A percentile compares a stretch with the other conserved stretches of the same genome.
Evolutionary conservation across 2,113 vertebrate genomes (phyloP).

Genomic region (Campylomormyrus numenius): DNA sequence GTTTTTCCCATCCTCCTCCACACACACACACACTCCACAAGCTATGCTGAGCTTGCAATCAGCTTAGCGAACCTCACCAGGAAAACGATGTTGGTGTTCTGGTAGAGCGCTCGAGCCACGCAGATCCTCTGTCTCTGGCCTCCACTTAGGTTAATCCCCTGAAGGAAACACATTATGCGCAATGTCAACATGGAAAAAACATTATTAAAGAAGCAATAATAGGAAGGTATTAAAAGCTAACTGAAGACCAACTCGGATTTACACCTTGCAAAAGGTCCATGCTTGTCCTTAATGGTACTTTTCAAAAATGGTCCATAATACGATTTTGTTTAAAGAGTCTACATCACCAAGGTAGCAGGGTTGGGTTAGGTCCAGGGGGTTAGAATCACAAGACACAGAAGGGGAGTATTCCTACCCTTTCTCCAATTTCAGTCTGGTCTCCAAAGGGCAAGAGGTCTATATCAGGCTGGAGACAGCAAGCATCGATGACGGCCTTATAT

Average conservation of each 20-base stretch:
- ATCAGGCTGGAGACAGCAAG: constrained; percentile 95
- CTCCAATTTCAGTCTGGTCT: constrained; percentile 98
- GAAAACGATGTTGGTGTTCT: constrained; percentile 96
- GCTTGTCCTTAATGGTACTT: not conserved
- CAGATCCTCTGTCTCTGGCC: constrained; percentile 95
- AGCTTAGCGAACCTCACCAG: constrained; percentile 66
- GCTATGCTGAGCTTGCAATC: not conserved
- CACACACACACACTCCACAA: not conserved
- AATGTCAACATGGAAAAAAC: not conserved
- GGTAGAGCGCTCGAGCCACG: constrained; percentile 90
- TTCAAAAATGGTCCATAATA: constrained; percentile 20
- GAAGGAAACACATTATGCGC: constrained; percentile 25
- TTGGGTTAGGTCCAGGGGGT: not conserved
- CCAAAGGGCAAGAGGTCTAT: constrained; percentile 93
- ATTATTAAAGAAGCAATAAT: not conserved
- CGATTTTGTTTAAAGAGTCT: constrained; percentile 13
- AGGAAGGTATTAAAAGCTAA: not conserved
- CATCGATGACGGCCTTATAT: constrained; percentile 93
- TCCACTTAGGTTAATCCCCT: constrained; percentile 97
- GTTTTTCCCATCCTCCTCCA: not conserved
- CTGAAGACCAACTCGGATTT: not conserved
- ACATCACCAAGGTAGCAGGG: constrained; percentile 1
- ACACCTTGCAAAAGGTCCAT: not conserved
- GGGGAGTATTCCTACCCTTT: constrained; percentile 64
- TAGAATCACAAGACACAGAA: not conserved